Evolutionary conservation across 2,797 vertebrate genomes (phyloP).

Genomic region (Bufotes viridis): DNA sequence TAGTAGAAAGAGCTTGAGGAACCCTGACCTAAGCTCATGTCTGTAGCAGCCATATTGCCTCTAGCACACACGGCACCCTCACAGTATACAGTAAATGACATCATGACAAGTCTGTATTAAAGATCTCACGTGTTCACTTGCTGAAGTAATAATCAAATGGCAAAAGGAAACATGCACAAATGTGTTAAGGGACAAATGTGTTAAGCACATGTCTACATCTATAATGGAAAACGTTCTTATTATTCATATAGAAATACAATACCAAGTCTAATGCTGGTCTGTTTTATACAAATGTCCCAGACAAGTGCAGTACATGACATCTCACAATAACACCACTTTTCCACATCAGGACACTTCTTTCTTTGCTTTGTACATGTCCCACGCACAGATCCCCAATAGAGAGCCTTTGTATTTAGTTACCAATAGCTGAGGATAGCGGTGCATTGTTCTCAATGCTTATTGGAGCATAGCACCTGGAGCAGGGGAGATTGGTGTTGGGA

Average conservation of each 20-base stretch:
- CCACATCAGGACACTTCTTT: background rate
- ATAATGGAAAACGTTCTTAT: background rate
- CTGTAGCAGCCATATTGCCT: too few species aligned
- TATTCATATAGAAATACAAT: background rate
- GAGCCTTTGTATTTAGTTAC: background rate
- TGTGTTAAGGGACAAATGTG: background rate
- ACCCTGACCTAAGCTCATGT: too few species aligned
- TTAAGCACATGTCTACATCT: background rate
- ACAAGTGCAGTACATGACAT: constrained; percentile 20
- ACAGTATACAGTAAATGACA: background rate
- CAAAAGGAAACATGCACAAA: background rate
- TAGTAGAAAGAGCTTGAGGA: too few species aligned
- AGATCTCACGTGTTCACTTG: background rate
- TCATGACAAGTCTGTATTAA: background rate
- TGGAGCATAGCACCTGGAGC: background rate
- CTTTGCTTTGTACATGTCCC: background rate
- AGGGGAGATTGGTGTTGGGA: background rate
- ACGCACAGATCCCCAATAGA: background rate
- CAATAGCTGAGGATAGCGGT: background rate
- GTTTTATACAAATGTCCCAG: constrained; percentile 15
- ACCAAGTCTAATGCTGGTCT: background rate
- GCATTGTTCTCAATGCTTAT: constrained; percentile 10
- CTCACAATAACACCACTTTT: constrained; percentile 18
- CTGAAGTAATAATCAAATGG: background rate
- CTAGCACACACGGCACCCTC: too few species aligned